Base-by-base conservation (phyloP, 2,888 invertebrate genomes). In the Papilio demoleus region DNA sequence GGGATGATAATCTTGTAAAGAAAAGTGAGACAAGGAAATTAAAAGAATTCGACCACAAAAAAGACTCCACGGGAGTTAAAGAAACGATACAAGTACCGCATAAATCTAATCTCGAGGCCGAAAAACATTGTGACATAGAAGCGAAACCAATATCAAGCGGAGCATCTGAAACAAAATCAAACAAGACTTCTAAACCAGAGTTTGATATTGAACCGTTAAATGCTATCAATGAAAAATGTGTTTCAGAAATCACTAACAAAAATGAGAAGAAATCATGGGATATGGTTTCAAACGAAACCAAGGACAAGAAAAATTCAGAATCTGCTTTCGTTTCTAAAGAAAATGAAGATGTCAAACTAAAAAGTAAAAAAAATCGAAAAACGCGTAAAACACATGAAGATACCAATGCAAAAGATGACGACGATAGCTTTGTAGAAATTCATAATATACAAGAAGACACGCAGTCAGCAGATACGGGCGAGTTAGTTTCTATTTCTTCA, bases 251-350 rank as follows among this genome's bases (percentile, higher is more conserved):
- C 22, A 80, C 88, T 6, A 89, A 86, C 6, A 89, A 86, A 81
- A 86, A 85, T 14, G 92, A 92, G 73, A 90, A 91, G 36, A 90
- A 89, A 74, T 90, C 90, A 17, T 92, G 92, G 92, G 89, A 92
- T 72, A 81, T 92, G 83, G 83, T 92, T 59, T 70, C 90, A 14
- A 87, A 79, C 69, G 90, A 91, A 70, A 0, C 82, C 83, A 38
- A 88, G 82, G 71, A 75, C 78, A 47, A 73, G 74, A 9, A 59
- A 67, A 3, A 56, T 76, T 14, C 78, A 19, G 65, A 75, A 58
- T 73, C 79, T 24, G 64, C 78, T 53, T 70, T 73, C 12, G 73
- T 72, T 9, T 79, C 80, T 45, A 77, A 76, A 56, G 76, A 72
- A 72, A 34, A 59, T 27, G 88, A 88, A 27, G 91, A 91, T 70